phyloP scores from a whole-genome alignment of 53 echinoderm and acorn worm species.

The Luidia sarsii region DNA sequence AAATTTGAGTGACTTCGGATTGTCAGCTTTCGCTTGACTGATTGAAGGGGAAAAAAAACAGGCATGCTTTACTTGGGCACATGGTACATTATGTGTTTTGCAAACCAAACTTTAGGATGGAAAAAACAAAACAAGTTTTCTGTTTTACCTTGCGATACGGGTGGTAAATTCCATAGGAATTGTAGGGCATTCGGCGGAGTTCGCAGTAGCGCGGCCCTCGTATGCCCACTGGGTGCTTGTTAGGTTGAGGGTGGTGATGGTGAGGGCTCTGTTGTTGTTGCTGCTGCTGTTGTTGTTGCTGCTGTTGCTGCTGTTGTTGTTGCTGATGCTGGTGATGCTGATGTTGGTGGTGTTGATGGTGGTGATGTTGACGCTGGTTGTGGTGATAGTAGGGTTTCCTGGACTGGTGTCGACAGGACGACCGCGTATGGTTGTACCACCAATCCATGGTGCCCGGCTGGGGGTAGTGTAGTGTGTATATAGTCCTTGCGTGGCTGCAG shows the following conservation, averaged over 20 bases:
- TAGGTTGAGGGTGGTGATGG: conserved; percentile 33
- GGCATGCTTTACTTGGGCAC: no score
- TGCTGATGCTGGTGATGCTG: conserved; percentile 35
- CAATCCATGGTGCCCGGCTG: conserved; percentile 59
- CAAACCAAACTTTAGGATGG: no score
- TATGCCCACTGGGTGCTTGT: conserved; percentile 56
- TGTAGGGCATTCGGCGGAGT: conserved; percentile 56
- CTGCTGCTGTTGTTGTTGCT: conserved; percentile 2
- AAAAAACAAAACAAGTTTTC: background rate
- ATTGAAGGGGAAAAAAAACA: no score
- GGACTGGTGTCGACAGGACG: conserved; percentile 39
- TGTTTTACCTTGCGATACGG: conserved; percentile 59
- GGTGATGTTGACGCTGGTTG: background rate
- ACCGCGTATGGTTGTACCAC: conserved; percentile 61
- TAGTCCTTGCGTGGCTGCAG: conserved; percentile 37
- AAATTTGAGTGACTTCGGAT: no score
- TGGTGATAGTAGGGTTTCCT: conserved; percentile 42
- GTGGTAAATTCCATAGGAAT: conserved; percentile 68
- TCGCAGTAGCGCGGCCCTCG: conserved; percentile 62
- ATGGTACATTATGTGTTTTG: no score
- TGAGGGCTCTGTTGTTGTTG: conserved; percentile 33
- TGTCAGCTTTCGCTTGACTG: no score
- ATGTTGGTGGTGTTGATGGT: conserved; percentile 27
- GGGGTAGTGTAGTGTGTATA: background rate
- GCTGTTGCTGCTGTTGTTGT: conserved; percentile 15